A percentile compares a stretch with the other conserved stretches of the same genome.
phyloP scores from a whole-genome alignment of 2,888 invertebrate genomes.

The Protonemura montana region DNA sequence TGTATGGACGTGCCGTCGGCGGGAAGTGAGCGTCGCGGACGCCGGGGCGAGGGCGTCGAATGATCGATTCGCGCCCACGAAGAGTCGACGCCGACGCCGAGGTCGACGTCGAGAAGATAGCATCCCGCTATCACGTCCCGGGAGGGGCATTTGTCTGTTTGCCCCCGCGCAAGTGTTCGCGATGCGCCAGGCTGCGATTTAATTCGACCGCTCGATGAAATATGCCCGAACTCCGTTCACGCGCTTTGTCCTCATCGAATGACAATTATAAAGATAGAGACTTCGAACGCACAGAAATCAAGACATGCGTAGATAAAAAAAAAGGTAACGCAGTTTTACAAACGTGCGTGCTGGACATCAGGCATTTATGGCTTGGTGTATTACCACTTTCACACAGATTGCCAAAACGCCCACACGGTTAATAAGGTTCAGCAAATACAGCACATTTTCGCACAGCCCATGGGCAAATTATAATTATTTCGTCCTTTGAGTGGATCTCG shows the following conservation, averaged over 20 bases:
- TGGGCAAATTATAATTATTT: not conserved
- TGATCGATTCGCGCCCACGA: conserved; percentile 17
- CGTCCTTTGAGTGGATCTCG: not conserved
- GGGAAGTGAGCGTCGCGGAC: not conserved
- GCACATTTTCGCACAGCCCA: not conserved
- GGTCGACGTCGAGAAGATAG: not conserved
- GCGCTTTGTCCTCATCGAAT: not conserved
- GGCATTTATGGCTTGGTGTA: not conserved
- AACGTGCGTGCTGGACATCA: too few relatives aligned
- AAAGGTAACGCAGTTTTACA: not conserved
- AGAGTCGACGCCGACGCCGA: not conserved
- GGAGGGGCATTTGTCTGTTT: conserved; percentile 3
- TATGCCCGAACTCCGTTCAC: not conserved
- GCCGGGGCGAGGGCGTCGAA: not conserved
- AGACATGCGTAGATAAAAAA: not conserved
- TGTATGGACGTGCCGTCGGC: conserved; percentile 19
- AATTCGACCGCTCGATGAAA: conserved; percentile 8
- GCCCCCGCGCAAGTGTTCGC: not conserved
- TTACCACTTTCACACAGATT: not conserved
- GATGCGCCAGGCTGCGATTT: conserved; percentile 20
- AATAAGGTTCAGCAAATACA: not conserved
- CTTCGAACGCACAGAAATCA: not conserved
- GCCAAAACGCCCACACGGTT: not conserved
- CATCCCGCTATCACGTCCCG: not conserved
- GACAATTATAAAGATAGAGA: conserved; percentile 3